Percentiles rank a stretch among this genome's conserved stretches.
phyloP scores from a whole-genome alignment of 2,797 vertebrate species.

The Iguana delicatissima region DNA sequence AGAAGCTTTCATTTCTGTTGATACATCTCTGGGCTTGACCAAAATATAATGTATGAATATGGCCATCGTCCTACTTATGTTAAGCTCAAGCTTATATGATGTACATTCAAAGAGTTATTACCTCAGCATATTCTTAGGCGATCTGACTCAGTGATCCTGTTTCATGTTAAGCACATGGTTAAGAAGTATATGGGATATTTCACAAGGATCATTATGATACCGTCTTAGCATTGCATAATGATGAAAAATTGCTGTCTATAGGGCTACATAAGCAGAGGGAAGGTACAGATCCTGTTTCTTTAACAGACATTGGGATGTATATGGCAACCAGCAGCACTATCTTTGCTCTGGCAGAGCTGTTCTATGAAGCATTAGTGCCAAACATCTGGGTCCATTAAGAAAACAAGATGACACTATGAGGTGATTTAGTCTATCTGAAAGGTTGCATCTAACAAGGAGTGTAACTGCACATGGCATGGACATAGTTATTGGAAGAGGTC shows the following conservation, averaged over 20 bases:
- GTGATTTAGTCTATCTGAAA: neutral
- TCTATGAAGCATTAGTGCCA: neutral
- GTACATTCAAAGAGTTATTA: neutral
- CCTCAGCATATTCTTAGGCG: neutral
- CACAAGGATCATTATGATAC: neutral
- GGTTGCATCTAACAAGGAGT: too few species aligned
- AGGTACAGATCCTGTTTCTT: neutral
- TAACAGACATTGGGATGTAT: neutral
- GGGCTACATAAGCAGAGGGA: neutral
- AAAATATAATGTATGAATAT: neutral
- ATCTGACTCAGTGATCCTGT: neutral
- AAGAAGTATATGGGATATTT: neutral
- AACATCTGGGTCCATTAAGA: neutral
- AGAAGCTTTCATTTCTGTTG: neutral
- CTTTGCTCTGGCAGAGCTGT: neutral
- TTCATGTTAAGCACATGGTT: neutral
- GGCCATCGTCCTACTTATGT: neutral
- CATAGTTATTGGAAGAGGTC: too few species aligned
- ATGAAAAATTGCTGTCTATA: neutral
- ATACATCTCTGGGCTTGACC: neutral
- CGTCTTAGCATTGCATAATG: neutral
- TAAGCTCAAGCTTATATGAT: neutral
- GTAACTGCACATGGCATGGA: too few species aligned
- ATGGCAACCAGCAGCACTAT: neutral
- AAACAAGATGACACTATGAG: neutral